A percentile compares a stretch with the other conserved stretches of the same genome.
Conservation (phyloP, 2,113 vertebrate species). For the Hepsetus odoe region DNA sequence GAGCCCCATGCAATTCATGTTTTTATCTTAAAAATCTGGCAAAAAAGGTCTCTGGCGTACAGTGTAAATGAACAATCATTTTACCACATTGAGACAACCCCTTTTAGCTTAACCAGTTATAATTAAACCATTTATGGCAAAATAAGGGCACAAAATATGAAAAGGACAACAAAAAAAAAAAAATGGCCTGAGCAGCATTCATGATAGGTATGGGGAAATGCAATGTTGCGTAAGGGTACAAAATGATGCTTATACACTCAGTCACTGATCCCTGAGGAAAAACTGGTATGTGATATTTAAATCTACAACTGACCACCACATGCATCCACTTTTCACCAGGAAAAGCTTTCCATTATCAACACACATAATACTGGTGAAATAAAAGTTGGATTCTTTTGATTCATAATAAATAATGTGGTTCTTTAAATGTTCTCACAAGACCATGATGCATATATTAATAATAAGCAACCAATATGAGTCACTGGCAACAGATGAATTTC, state of each 20-base stretch:
- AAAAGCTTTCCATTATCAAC: background rate
- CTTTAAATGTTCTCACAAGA: background rate
- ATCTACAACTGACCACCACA: background rate
- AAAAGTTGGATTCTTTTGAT: background rate
- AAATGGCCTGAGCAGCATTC: background rate
- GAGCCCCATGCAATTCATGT: background rate
- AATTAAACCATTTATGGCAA: background rate
- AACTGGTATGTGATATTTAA: constrained; percentile 2
- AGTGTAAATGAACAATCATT: constrained; percentile 4
- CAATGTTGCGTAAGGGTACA: background rate
- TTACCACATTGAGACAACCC: background rate
- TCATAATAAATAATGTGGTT: background rate
- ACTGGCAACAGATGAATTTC: background rate
- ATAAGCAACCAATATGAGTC: background rate
- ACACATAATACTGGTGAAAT: constrained; percentile 14
- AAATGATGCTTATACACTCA: background rate
- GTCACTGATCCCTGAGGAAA: constrained; percentile 35
- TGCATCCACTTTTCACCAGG: background rate
- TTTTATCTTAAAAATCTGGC: background rate
- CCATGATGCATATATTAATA: background rate
- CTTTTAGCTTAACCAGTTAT: background rate
- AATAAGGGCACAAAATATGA: background rate
- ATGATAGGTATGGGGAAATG: background rate
- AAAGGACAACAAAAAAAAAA: background rate
- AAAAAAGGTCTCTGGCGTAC: background rate